These are phyloP conservation scores for Sinocyclocheilus grahami DNA, from an alignment of 2,113 vertebrate genomes.

Conservation along the genomic window DNA sequence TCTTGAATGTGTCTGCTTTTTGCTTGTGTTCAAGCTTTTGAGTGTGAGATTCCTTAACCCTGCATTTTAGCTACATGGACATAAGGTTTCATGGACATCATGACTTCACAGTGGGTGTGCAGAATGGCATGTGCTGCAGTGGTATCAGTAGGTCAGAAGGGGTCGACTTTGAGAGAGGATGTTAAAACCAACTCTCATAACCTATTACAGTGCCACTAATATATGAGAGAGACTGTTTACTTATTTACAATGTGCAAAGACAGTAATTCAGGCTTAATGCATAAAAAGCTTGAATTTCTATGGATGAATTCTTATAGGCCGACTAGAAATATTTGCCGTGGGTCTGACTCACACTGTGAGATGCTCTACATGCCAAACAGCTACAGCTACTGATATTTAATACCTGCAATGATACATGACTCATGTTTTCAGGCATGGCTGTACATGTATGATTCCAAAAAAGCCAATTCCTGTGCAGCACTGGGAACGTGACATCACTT, in stretches of 20 bases:
- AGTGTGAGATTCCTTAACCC: slow-evolving; percentile 57
- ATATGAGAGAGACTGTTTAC: not conserved
- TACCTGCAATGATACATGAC: not conserved
- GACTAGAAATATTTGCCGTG: not conserved
- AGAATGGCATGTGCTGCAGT: not conserved
- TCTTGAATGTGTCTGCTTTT: too few species aligned
- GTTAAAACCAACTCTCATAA: not conserved
- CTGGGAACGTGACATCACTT: not conserved
- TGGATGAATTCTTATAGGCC: not conserved
- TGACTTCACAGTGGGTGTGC: not conserved
- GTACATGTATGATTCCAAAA: not conserved
- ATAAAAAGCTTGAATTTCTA: not conserved
- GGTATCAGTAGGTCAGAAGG: not conserved
- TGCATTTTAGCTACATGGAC: not conserved
- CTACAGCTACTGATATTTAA: slow-evolving; percentile 18
- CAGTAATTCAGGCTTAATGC: not conserved
- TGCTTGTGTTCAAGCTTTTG: not conserved
- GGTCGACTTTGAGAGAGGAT: not conserved
- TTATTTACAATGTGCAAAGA: slow-evolving; percentile 8
- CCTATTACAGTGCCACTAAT: not conserved
- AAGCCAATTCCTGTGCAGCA: not conserved
- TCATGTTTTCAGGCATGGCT: slow-evolving; percentile 25
- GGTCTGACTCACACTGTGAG: not conserved
- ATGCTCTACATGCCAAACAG: not conserved
- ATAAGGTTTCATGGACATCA: not conserved